Base-by-base conservation (phyloP, 2,888 invertebrate species). In the Conus canariensis region DNA sequence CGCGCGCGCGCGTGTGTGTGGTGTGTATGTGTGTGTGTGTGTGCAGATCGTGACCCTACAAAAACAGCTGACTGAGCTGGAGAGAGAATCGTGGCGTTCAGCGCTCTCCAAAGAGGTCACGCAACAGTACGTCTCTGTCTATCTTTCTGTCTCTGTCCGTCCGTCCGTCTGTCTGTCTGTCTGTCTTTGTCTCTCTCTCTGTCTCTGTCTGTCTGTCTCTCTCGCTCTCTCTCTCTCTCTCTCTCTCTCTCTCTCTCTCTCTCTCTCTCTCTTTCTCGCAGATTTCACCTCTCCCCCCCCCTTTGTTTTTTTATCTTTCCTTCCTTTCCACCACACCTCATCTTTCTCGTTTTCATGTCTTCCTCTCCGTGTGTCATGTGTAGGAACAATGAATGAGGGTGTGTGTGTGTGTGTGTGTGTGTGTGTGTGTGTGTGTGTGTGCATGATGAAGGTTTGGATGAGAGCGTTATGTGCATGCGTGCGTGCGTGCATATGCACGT, bases 31-130 rank as follows among this genome's bases (percentile, higher is more conserved):
- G 74, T 30, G 77, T 77, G 25, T 30, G 77, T 67, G 22, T 67
- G 19, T 67, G 16, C 67, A 86, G 86, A 67, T 86, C 12, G 86
- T 86, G 86, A 19, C 86, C 16, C 45, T 86, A n/a, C 86, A 86
- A 67, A 86, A 86, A 45, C 86, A 86, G 67, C 30, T 86, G 45
- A 86, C 86, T 8, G 86, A 67, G 59, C 25, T 86, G 45, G 86
- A 86, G 67, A 64, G 86, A 30, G 86, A 86, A 25, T 16, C 86
- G 22, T 64, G 86, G 86, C 64, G 19, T 0, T 14, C 86, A 1
- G 25, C 67, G 19, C 45, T 86, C 22, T 19, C 6, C 25, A 67
- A 30, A 14, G 86, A 67, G 45, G 45, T 67, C 45, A 45, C 30
- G 12, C 86, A 86, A 67, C 86, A 86, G 86, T 86, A 25, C 60